phyloP scores from a whole-genome alignment of 2,113 vertebrate species.

The Callopanchax toddi region DNA sequence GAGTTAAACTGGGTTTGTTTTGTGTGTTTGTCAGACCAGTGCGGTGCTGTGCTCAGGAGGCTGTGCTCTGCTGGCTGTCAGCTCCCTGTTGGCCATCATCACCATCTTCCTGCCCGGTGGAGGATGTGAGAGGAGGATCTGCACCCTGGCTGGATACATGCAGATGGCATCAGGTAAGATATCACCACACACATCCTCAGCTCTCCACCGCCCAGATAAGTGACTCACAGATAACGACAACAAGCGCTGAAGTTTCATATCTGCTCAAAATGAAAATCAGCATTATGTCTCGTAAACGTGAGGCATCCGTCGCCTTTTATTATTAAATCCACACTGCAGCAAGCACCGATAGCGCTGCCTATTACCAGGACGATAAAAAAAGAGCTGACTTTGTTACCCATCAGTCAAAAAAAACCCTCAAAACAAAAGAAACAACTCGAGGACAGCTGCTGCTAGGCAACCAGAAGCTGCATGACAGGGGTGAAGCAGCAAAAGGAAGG shows the following conservation, averaged over 20 bases:
- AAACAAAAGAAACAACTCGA: slow-evolving; percentile 44
- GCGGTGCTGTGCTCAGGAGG: slow-evolving; percentile 90
- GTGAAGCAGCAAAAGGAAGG: slow-evolving; percentile 36
- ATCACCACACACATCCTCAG: neutral
- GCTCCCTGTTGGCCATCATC: slow-evolving; percentile 90
- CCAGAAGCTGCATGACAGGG: slow-evolving; percentile 28
- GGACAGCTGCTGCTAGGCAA: slow-evolving; percentile 79
- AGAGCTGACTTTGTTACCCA: slow-evolving; percentile 54
- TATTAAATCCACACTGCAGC: slow-evolving; percentile 1
- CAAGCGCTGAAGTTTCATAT: neutral
- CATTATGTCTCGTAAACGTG: neutral
- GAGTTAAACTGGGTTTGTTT: slow-evolving; percentile 11
- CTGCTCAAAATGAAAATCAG: neutral
- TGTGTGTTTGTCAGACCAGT: slow-evolving; percentile 84
- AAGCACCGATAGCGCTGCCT: slow-evolving; percentile 25
- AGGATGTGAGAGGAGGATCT: slow-evolving; percentile 88
- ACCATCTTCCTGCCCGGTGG: slow-evolving; percentile 90
- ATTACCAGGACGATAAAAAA: slow-evolving; percentile 23
- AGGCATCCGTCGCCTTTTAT: slow-evolving; percentile 8
- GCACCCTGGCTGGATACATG: slow-evolving; percentile 93
- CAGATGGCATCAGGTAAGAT: slow-evolving; percentile 89
- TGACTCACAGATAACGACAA: neutral
- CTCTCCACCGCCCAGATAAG: neutral
- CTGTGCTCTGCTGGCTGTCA: slow-evolving; percentile 88
- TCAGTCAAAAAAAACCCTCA: slow-evolving; percentile 54